Evolutionary conservation across 2,797 vertebrate genomes (phyloP), one percentile per base, ranked within the genome.

Genomic region (Oophaga sylvatica): DNA sequence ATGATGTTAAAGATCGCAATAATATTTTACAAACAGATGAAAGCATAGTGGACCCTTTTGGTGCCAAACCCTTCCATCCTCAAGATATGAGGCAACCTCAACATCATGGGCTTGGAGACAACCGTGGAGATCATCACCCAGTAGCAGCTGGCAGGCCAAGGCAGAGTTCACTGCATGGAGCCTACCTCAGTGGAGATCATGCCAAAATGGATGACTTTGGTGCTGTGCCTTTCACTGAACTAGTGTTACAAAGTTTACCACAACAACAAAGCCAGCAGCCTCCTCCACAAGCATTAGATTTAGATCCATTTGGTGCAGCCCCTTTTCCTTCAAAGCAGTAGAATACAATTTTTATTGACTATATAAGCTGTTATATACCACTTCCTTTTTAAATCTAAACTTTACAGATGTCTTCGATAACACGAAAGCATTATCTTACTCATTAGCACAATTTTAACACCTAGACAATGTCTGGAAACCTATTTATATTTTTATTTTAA

Each of bases 271-370:
- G 95, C 91, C 95, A 95, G 2, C 92, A 85, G 71, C 17, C 81
- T 48, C 87, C 94, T 53, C 88, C 93, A 53, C 95, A 92, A 65
- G 31, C 93, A 0, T 91, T 94, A 5, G 98, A 99, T 85, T 92
- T 97, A 3, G 98, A 99, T 92, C 98, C 98, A 1, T 99, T 99
- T 19, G 98, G 98, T 90, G 97, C 98, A 0, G 97, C 98, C 62
- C 98, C 98, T 0, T 99, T 99, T 90, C 97, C 97, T 92, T 96
- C 97, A 6, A 99, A 99, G 93, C 96, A 97, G 92, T 99, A 94
- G 96, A 92, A 70, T 19, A 10, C 8, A 2, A 5, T 19, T 29
- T 83, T 71, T 35, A 41, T 75, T 35, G 59, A 81, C n/a, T 60
- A 35, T 56, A 29, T 29, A 6, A n/a, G 70, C 56, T 77, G 76